Base-by-base conservation (phyloP, 2,888 invertebrate genomes). In the Noctua janthe region DNA sequence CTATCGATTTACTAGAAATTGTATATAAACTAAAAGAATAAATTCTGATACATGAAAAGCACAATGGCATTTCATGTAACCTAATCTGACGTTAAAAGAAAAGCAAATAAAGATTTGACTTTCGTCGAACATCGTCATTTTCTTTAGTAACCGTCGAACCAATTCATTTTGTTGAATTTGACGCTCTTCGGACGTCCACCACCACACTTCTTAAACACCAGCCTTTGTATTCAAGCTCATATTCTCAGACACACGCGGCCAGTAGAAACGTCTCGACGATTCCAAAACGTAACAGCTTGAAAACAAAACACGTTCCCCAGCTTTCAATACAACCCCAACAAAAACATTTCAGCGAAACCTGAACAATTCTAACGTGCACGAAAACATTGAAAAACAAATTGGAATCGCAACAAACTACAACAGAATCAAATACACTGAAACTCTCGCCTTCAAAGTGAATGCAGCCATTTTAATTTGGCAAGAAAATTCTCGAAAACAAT, bases 401-500 rank as follows among this genome's bases (percentile, higher is more conserved):
- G 84, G 77, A 84, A 76, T 86, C 64, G 35, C 78, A 83, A 66
- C 78, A 74, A 86, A 80, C 80, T 70, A 70, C 78, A 71, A 11
- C 66, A 81, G 35, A 83, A 81, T 76, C 76, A 74, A 80, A 82
- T 79, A 64, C 74, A 74, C 69, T 67, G 73, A 67, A 87, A 78
- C 71, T 77, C 78, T 74, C 78, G 69, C 71, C 56, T 78, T 72
- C 71, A 74, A 83, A 70, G 77, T 76, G 75, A 80, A 75, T 82
- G 83, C 80, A 78, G 56, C 84, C 71, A 87, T 87, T 89, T 89
- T 89, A 82, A 89, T 89, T 87, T 82, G 39, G 67, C 82, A 81
- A 83, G 84, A 83, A 84, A 80, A 87, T 80, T 67, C 80, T 80
- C 69, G 76, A 88, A 90, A 90, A 89, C 91, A 90, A 91, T 87